phyloP scores from a whole-genome alignment of 2,888 invertebrate species.

The Falcaria lacertinaria region DNA sequence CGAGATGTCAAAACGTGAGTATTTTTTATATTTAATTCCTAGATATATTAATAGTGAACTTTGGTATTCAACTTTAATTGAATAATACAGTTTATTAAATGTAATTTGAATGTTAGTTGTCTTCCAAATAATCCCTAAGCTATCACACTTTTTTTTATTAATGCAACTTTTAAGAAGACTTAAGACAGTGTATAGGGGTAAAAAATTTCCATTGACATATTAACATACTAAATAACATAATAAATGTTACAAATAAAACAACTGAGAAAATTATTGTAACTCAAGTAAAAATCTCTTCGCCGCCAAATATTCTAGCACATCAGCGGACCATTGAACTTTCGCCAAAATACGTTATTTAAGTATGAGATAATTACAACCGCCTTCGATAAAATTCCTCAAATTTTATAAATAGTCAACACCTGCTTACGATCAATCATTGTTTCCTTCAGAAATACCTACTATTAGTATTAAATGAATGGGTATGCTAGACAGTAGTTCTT shows the following conservation, averaged over 20 bases:
- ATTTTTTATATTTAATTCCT: conserved; percentile 1
- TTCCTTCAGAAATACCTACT: background rate
- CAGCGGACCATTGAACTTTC: background rate
- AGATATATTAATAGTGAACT: background rate
- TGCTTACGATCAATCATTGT: background rate
- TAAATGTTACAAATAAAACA: background rate
- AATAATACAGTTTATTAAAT: too few relatives aligned
- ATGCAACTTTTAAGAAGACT: too few relatives aligned
- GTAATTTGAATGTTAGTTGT: too few relatives aligned
- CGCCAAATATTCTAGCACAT: conserved; percentile 1
- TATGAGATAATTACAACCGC: background rate
- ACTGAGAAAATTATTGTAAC: too few relatives aligned
- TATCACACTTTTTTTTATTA: too few relatives aligned
- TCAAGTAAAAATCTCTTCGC: background rate
- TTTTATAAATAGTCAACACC: conserved; percentile 1
- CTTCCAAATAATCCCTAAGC: too few relatives aligned
- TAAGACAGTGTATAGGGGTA: too few relatives aligned
- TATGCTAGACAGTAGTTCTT: too few relatives aligned
- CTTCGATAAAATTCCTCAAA: background rate
- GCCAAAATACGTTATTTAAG: background rate
- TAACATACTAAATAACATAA: background rate
- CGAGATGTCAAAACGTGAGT: conserved; percentile 45
- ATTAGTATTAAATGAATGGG: too few relatives aligned
- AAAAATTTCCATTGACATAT: too few relatives aligned
- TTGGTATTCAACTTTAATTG: too few relatives aligned